Conservation (phyloP, 2,888 invertebrate genomes). For the Trimorus sp. region DNA sequence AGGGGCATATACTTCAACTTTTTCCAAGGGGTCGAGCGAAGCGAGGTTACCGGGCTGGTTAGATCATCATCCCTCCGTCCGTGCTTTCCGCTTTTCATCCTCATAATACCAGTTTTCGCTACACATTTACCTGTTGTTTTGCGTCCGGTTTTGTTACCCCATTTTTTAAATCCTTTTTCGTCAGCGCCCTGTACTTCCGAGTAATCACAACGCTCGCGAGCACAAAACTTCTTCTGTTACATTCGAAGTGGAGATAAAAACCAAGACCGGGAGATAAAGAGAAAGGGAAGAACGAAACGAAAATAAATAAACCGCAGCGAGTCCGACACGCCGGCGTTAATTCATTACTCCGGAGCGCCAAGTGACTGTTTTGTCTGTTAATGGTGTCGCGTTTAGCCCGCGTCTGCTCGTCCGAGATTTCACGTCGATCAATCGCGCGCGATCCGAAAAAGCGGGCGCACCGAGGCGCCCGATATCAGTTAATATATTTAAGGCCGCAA, state of each 20-base stretch:
- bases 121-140: slow-evolving; percentile 54
- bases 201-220: slow-evolving; percentile 47
- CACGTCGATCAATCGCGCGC: slow-evolving; percentile 24
- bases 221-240: slow-evolving; percentile 54
- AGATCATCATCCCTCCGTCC: slow-evolving; percentile 60
- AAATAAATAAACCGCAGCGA: slow-evolving; percentile 35
- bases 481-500: slow-evolving; percentile 39
- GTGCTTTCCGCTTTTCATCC: slow-evolving; percentile 60
- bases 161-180: slow-evolving; percentile 53
- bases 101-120: slow-evolving; percentile 57
- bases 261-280: slow-evolving; percentile 12
- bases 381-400: slow-evolving; percentile 31
- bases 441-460: slow-evolving; percentile 17
- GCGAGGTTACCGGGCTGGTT: slow-evolving; percentile 61
- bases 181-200: slow-evolving; percentile 36
- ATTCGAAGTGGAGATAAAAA: slow-evolving; percentile 41
- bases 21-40: slow-evolving; percentile 69
- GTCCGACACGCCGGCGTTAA: slow-evolving; percentile 31
- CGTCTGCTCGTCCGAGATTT: slow-evolving; percentile 6
- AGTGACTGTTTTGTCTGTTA: slow-evolving; percentile 41
- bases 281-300: not conserved
- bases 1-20: slow-evolving; percentile 77
- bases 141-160: slow-evolving; percentile 44
- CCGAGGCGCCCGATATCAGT: slow-evolving; percentile 24
- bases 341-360: slow-evolving; percentile 44